Base-by-base conservation (phyloP, 2,797 vertebrate species). In the Orestias chungarensis region DNA sequence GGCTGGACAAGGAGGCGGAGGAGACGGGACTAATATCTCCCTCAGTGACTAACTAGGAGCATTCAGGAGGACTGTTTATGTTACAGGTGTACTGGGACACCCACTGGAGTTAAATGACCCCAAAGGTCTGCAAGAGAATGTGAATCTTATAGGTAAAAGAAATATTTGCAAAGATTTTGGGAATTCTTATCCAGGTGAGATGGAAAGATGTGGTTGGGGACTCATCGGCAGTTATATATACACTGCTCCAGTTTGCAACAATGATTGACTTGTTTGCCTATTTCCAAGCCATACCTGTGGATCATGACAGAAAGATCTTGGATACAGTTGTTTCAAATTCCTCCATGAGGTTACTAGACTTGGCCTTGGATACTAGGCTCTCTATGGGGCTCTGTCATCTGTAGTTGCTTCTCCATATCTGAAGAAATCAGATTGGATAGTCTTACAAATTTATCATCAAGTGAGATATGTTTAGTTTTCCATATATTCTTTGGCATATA, bases 61-160 rank as follows among this genome's bases (percentile, higher is more conserved):
- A 54, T 71, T 74, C 71, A 61, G 68, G 66, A 61, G 68, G 66
- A 70, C 70, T 61, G 72, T 82, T 88, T 84, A 81, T 87, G 88
- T 91, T 86, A 70, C 84, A 89, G 86, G 85, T 89, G 87, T 68
- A 83, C 74, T 65, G 74, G 87, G 84, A 88, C 76, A 33, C 74
- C 20, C 82, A 57, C 71, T 9, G 83, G 84, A 90, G 71, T 86
- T 83, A 5, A 69, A 71, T 84, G 80, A 38, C 80, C 84, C 31
- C 3, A 42, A 18, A 3, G 74, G n/a, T 70, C 81, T 73, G 81
- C 85, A 81, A 88, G 38, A 87, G 73, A 71, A 49, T 78, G 76
- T 73, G 82, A 78, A 40, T 69, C 71, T 71, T 62, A 62, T 78
- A 61, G 47, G 64, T 78, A 74, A 64, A 31, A 64, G 55, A 78